Conservation (phyloP, 2,113 vertebrate genomes). For the Caranx ignobilis region DNA sequence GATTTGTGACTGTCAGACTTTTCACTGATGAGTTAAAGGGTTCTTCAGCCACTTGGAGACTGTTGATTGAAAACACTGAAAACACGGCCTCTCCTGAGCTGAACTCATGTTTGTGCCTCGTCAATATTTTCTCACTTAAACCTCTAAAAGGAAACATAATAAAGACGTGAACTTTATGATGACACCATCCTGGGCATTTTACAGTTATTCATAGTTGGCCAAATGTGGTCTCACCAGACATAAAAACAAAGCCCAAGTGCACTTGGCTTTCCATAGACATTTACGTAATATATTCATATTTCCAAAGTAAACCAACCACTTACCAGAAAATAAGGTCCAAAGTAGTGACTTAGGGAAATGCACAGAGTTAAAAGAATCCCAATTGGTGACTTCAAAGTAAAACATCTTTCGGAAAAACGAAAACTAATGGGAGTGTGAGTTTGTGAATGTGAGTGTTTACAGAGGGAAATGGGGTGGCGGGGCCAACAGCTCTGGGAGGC, state of each 20-base stretch:
- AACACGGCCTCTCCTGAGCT: background rate
- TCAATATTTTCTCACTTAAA: background rate
- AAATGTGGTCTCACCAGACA: background rate
- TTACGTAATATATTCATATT: slow-evolving; percentile 11
- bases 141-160: slow-evolving; percentile 5
- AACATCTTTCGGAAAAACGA: background rate
- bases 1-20: background rate
- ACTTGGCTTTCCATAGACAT: slow-evolving; percentile 34
- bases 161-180: slow-evolving; percentile 9
- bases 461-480: slow-evolving; percentile 39
- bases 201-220: background rate
- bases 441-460: slow-evolving; percentile 48
- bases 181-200: background rate
- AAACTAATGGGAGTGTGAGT: background rate
- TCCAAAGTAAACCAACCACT: slow-evolving; percentile 48
- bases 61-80: background rate
- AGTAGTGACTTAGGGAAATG: slow-evolving; percentile 23
- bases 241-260: slow-evolving; percentile 36
- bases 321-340: slow-evolving; percentile 17
- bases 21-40: slow-evolving; percentile 17
- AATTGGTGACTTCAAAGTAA: slow-evolving; percentile 5
- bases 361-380: slow-evolving; percentile 9
- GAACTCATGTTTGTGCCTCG: slow-evolving; percentile 1
- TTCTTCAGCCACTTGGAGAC: slow-evolving; percentile 2
- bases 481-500: slow-evolving; percentile 51